Percentiles rank a stretch among this genome's conserved stretches.
Evolutionary conservation across 2,888 invertebrate species (phyloP).

Genomic region (Phytoseiulus persimilis): DNA sequence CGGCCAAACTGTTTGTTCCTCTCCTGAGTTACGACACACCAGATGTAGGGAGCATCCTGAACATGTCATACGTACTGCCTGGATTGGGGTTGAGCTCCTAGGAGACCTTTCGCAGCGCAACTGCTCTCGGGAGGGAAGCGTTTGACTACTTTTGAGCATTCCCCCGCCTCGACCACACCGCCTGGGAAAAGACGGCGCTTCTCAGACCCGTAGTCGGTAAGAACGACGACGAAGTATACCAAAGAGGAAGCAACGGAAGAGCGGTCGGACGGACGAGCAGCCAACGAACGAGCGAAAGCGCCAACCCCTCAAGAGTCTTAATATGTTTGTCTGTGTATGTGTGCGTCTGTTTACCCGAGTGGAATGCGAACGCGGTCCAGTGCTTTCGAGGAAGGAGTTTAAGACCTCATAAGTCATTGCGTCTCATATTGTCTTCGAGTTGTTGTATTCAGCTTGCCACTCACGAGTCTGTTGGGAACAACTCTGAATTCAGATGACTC

Average conservation of each 20-base stretch:
- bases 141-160: not conserved
- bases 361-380: constrained; percentile 5
- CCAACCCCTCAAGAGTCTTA: not conserved
- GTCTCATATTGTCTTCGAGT: constrained; percentile 5
- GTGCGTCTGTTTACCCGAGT: not conserved
- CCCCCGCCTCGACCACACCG: not conserved
- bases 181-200: not conserved
- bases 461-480: not conserved
- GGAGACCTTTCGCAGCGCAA: not conserved
- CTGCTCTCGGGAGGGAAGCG: not conserved
- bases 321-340: not conserved
- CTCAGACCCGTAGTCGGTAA: not conserved
- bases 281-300: not conserved
- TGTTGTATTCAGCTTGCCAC: not conserved
- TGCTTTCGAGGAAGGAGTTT: not conserved
- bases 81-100: no score
- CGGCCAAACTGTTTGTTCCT: no score
- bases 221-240: not conserved
- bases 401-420: constrained; percentile 5
- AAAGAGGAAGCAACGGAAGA: not conserved
- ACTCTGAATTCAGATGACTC: not conserved
- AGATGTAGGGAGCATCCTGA: no score
- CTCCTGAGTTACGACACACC: no score
- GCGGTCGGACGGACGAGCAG: not conserved
- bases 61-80: no score